Conservation (phyloP, 2,888 invertebrate genomes). For the Escarpia spicata region DNA sequence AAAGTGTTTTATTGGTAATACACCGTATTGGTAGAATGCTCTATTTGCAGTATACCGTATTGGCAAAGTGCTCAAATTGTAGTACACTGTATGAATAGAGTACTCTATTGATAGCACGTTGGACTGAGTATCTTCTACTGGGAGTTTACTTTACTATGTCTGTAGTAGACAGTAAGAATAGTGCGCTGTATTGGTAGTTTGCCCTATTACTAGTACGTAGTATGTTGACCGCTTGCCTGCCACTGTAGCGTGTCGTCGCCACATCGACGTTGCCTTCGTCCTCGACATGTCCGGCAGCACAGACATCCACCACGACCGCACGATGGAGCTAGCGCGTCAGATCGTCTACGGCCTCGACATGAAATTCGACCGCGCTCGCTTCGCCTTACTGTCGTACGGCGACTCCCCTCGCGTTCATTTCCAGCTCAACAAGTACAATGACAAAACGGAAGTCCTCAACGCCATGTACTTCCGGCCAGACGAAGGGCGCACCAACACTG, state of each 20-base stretch:
- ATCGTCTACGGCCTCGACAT: conserved; percentile 53
- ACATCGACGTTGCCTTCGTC: conserved; percentile 48
- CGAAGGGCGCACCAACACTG: conserved; percentile 1
- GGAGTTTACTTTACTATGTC: background rate
- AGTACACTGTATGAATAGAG: background rate
- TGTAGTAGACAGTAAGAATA: too few species aligned
- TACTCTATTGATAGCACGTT: background rate
- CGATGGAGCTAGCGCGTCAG: conserved; percentile 50
- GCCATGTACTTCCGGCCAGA: conserved; percentile 25
- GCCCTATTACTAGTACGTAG: background rate
- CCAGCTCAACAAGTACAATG: conserved; percentile 29
- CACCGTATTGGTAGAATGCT: too few species aligned
- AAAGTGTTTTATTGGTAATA: too few species aligned
- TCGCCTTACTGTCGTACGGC: conserved; percentile 53
- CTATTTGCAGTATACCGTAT: too few species aligned
- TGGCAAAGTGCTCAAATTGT: too few species aligned
- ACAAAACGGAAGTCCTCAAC: background rate
- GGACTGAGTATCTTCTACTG: background rate
- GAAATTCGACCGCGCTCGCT: conserved; percentile 47
- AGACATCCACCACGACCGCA: conserved; percentile 43
- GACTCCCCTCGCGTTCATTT: conserved; percentile 46
- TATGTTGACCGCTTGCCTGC: background rate
- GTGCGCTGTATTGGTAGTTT: background rate
- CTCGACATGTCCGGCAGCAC: conserved; percentile 56
- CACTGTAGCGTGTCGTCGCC: conserved; percentile 22